Evolutionary conservation across 2,797 vertebrate genomes (phyloP).

Genomic region (Cetoscarus ocellatus): DNA sequence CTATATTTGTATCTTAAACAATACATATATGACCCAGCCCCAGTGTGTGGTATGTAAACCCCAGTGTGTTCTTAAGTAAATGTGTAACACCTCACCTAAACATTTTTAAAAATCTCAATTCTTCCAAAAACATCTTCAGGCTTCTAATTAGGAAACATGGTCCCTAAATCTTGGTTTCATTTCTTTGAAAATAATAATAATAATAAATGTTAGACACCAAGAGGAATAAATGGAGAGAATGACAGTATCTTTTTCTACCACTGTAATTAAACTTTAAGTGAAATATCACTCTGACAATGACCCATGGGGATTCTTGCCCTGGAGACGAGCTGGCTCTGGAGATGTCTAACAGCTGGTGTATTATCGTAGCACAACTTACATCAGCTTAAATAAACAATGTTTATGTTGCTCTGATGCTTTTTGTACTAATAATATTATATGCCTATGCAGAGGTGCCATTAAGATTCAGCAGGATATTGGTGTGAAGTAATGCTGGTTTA

Average conservation of each 20-base stretch:
- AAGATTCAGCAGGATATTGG: neutral
- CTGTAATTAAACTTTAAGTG: slow-evolving; percentile 19
- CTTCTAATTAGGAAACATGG: too few relatives aligned
- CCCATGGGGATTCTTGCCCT: slow-evolving; percentile 12
- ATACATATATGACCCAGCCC: too few relatives aligned
- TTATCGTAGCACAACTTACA: neutral
- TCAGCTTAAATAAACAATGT: slow-evolving; percentile 11
- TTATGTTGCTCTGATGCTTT: slow-evolving; percentile 8
- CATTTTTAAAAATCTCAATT: too few relatives aligned
- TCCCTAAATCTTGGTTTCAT: too few relatives aligned
- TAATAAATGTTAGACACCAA: neutral
- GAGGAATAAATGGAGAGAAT: neutral
- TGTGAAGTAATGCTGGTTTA: neutral
- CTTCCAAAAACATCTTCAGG: too few relatives aligned
- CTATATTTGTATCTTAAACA: too few relatives aligned
- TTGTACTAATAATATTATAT: slow-evolving; percentile 9
- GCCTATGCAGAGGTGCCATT: neutral
- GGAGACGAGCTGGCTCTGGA: slow-evolving; percentile 28
- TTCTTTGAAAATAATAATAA: neutral
- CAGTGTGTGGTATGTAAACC: too few relatives aligned
- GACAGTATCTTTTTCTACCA: neutral
- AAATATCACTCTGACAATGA: slow-evolving; percentile 4
- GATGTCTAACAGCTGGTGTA: slow-evolving; percentile 20
- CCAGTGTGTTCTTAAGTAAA: neutral
- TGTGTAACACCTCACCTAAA: neutral